phyloP scores from a whole-genome alignment of 2,113 vertebrate species.

The Toxostoma redivivum region DNA sequence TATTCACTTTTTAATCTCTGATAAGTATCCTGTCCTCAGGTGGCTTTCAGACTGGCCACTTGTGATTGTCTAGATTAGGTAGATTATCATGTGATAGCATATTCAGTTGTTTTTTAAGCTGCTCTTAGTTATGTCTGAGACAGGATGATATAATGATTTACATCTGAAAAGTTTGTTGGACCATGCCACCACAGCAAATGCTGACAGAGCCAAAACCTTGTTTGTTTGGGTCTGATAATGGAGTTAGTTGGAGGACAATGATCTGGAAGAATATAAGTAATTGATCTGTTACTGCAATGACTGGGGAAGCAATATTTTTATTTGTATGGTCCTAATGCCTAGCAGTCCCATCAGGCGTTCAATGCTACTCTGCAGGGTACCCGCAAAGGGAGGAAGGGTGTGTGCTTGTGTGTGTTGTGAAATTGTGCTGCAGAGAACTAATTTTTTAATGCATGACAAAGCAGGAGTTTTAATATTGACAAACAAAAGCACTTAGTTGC shows the following conservation, averaged over 20 bases:
- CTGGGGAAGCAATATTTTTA: neutral
- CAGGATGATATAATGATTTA: neutral
- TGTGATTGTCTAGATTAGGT: neutral
- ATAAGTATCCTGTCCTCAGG: neutral
- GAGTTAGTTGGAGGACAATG: neutral
- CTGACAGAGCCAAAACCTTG: neutral
- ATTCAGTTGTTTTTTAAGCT: neutral
- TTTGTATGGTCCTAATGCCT: neutral
- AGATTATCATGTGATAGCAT: neutral
- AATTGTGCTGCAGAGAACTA: neutral
- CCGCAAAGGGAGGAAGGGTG: neutral
- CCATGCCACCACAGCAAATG: neutral
- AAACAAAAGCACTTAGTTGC: neutral
- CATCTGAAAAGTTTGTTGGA: neutral
- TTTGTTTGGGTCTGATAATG: slow-evolving; percentile 1
- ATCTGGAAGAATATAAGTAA: neutral
- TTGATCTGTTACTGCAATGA: neutral
- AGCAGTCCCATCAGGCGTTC: neutral
- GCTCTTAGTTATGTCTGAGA: neutral
- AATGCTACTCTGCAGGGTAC: neutral
- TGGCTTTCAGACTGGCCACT: neutral
- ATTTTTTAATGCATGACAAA: neutral
- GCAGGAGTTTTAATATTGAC: neutral
- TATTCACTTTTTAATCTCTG: neutral
- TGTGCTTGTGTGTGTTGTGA: neutral